These are phyloP conservation scores for Philonicus albiceps DNA, from an alignment of 2,888 invertebrate genomes.

Conservation along the genomic window DNA sequence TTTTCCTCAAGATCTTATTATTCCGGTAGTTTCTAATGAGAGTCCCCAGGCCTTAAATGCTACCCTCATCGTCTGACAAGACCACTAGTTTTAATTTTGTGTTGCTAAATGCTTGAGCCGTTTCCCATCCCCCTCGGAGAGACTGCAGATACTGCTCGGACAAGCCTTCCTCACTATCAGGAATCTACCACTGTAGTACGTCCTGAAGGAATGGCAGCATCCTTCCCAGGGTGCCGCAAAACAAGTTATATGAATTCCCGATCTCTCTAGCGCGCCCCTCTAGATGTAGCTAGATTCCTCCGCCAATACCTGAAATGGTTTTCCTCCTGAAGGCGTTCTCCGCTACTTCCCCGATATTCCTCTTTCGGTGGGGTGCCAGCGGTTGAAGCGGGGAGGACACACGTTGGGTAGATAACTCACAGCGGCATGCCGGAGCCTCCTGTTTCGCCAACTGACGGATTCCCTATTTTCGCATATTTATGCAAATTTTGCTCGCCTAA, in stretches of 20 bases:
- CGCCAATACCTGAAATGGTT: background rate
- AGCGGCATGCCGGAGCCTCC: constrained; percentile 10
- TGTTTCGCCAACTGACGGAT: constrained; percentile 32
- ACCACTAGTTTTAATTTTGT: background rate
- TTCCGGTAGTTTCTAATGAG: background rate
- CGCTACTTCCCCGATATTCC: background rate
- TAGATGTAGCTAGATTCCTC: background rate
- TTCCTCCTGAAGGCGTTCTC: background rate
- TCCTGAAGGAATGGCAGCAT: background rate
- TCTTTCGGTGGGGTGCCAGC: background rate
- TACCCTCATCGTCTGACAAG: background rate
- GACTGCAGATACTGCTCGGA: background rate
- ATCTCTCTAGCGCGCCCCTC: background rate
- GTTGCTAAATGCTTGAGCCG: background rate
- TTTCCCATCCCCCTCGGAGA: background rate
- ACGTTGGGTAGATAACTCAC: background rate
- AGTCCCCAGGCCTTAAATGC: background rate
- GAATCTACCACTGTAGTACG: background rate
- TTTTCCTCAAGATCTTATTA: background rate
- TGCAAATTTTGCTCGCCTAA: constrained; percentile 26
- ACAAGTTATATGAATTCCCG: background rate
- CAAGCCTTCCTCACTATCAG: background rate
- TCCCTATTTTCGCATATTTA: constrained; percentile 36
- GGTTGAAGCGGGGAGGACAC: background rate
- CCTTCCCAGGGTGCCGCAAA: background rate